These are phyloP conservation scores for Bathynomus jamesi DNA, from an alignment of 1,140 invertebrate species.

Conservation along the genomic window DNA sequence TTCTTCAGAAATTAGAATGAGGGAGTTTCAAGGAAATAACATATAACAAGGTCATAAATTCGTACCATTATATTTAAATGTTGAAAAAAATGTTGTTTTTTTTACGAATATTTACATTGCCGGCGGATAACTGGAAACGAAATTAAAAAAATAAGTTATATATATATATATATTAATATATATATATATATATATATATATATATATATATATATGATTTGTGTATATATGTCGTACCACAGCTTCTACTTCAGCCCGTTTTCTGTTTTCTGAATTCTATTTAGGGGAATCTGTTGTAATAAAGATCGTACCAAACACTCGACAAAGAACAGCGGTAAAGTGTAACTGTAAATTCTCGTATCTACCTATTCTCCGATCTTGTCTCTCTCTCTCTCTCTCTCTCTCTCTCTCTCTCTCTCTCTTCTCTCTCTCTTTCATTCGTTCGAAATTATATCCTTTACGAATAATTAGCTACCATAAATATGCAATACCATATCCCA, in stretches of 20 bases:
- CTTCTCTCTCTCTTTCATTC: not conserved
- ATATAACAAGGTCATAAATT: too few species aligned
- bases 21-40: too few species aligned
- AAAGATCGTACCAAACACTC: too few species aligned
- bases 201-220: not conserved
- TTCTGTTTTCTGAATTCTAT: too few species aligned
- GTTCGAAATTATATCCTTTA: not conserved
- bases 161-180: too few species aligned
- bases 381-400: not conserved
- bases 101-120: too few species aligned
- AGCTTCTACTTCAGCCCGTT: not conserved
- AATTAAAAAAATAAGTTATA: too few species aligned
- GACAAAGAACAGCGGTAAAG: not conserved
- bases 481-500: not conserved
- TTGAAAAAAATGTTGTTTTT: too few species aligned
- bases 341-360: not conserved
- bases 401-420: not conserved
- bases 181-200: not conserved
- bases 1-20: too few species aligned
- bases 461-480: not conserved
- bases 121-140: too few species aligned
- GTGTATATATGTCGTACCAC: not conserved
- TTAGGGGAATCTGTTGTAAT: too few species aligned
- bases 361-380: not conserved
- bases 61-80: too few species aligned